phyloP scores from a whole-genome alignment of 2,797 vertebrate genomes.

The Urosaurus nigricauda region DNA sequence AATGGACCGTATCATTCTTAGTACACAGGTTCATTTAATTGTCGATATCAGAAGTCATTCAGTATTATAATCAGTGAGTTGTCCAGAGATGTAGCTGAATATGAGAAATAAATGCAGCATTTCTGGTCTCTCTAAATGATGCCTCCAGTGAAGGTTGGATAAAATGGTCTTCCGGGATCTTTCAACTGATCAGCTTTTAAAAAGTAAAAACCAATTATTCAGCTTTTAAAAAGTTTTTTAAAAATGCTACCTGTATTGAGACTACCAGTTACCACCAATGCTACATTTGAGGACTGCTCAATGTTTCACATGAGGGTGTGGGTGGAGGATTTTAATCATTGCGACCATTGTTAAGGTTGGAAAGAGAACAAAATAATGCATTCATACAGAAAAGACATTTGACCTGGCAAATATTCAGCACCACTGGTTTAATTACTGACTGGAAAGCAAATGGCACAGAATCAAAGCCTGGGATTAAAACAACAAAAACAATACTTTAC shows the following conservation, averaged over 20 bases:
- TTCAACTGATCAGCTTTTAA: background rate
- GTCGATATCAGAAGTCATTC: background rate
- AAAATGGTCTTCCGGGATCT: background rate
- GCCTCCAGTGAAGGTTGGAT: no score
- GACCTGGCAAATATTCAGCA: background rate
- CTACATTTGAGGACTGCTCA: background rate
- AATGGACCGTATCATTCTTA: background rate
- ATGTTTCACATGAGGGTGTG: background rate
- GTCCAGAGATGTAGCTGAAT: background rate
- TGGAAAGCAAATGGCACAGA: background rate
- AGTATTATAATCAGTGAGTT: background rate
- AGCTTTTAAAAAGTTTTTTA: background rate
- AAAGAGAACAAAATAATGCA: conserved; percentile 6
- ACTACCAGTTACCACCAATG: background rate
- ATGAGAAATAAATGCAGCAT: background rate
- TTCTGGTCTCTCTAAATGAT: no score
- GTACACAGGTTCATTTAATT: background rate
- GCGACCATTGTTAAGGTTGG: background rate
- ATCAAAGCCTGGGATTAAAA: conserved; percentile 11
- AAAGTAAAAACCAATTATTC: background rate
- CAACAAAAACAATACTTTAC: background rate
- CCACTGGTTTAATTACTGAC: background rate
- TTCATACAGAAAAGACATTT: background rate
- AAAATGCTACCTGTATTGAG: background rate
- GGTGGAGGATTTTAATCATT: conserved; percentile 32